phyloP scores from a whole-genome alignment of 2,888 invertebrate species.

The Ormyrus thymus region DNA sequence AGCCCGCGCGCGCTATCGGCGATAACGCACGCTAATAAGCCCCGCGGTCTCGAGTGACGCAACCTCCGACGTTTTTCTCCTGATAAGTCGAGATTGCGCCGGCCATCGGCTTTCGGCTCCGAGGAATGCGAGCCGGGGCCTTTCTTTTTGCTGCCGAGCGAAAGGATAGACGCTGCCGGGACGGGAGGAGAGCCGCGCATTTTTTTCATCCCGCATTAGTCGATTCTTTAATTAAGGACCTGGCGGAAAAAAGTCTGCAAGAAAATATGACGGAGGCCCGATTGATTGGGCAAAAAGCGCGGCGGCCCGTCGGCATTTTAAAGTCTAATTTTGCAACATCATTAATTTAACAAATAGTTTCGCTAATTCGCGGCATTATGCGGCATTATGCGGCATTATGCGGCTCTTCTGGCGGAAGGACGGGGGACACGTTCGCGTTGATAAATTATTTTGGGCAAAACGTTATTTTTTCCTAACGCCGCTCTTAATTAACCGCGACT shows the following conservation, averaged over 20 bases:
- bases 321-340: no score
- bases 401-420: no score
- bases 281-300: no score
- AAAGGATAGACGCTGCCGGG: background rate
- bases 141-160: background rate
- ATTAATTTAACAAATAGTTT: no score
- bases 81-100: background rate
- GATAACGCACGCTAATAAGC: conserved; percentile 45
- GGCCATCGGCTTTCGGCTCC: background rate
- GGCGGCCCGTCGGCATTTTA: no score
- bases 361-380: no score
- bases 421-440: background rate
- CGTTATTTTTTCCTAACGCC: conserved; percentile 36
- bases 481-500: conserved; percentile 42
- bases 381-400: no score
- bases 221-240: no score
- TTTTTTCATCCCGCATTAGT: no score
- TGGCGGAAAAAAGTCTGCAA: no score
- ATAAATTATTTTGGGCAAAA: conserved; percentile 28
- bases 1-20: conserved; percentile 21
- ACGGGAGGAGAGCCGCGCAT: background rate
- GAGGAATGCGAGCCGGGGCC: background rate
- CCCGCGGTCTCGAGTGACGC: background rate
- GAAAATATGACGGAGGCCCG: no score
- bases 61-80: conserved; percentile 24